These are phyloP conservation scores for Aricia artaxerxes DNA, from an alignment of 2,888 invertebrate species.

Conservation along the genomic window DNA sequence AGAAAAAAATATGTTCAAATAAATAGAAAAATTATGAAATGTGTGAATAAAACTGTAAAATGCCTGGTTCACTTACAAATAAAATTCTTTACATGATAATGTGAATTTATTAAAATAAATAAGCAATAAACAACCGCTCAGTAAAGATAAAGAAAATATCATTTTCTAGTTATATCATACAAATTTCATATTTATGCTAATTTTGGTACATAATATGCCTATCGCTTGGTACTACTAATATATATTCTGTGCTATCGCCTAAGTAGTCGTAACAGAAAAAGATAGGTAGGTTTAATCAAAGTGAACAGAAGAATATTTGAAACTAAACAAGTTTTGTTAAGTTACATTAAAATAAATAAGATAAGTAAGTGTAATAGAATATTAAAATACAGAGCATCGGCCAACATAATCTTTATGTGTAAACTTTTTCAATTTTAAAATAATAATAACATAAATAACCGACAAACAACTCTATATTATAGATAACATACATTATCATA, in stretches of 20 bases:
- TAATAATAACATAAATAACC: constrained; percentile 13
- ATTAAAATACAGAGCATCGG: background rate
- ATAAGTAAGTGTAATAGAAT: constrained; percentile 2
- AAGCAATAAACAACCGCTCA: constrained; percentile 6
- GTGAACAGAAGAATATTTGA: background rate
- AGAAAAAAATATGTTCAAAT: background rate
- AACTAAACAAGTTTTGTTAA: constrained; percentile 3
- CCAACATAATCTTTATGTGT: constrained; percentile 5
- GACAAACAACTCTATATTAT: background rate
- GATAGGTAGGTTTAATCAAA: background rate
- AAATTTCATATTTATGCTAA: constrained; percentile 7
- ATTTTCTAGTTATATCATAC: background rate
- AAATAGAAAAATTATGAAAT: background rate
- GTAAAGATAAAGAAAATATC: background rate
- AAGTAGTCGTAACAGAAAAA: background rate
- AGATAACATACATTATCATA: constrained; percentile 30
- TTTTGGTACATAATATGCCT: background rate
- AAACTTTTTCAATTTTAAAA: background rate
- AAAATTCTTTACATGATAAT: background rate
- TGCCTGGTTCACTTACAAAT: background rate
- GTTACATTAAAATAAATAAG: background rate
- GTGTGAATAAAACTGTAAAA: background rate
- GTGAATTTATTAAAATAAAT: background rate
- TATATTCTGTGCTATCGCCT: background rate
- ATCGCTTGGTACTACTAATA: background rate